These are phyloP conservation scores for Eueremaeus valkanovi DNA, from an alignment of 2,888 invertebrate species.

Conservation along the genomic window DNA sequence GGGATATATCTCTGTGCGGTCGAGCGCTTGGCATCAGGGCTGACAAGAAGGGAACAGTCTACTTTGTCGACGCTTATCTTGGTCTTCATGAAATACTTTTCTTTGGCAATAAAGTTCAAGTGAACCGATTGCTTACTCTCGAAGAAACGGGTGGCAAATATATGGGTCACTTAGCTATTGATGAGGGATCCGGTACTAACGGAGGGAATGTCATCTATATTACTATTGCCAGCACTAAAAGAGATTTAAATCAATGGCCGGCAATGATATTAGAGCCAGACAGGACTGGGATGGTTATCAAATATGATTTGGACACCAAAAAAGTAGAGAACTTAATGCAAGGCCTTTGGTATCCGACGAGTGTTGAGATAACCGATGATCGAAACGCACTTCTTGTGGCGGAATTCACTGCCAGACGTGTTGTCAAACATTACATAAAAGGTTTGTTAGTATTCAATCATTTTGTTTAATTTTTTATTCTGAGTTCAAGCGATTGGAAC, in stretches of 20 bases:
- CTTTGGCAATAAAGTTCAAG: conserved; percentile 31
- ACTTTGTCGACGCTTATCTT: conserved; percentile 47
- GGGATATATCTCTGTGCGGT: conserved; percentile 46
- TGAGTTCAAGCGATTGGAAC: too few species aligned
- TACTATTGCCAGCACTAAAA: conserved; percentile 77
- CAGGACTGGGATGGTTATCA: conserved; percentile 58
- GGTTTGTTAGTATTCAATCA: conserved; percentile 56
- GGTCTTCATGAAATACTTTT: conserved; percentile 44
- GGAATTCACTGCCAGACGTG: conserved; percentile 64
- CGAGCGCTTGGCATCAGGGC: conserved; percentile 46
- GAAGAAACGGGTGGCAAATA: conserved; percentile 26
- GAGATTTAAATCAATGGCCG: conserved; percentile 66
- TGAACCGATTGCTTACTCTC: conserved; percentile 34
- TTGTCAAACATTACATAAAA: conserved; percentile 67
- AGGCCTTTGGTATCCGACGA: conserved; percentile 80
- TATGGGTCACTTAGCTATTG: conserved; percentile 30
- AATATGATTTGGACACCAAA: conserved; percentile 72
- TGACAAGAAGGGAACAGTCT: conserved; percentile 45
- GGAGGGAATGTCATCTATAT: conserved; percentile 63
- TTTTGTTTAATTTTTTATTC: neutral
- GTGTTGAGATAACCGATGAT: conserved; percentile 72
- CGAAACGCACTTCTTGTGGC: conserved; percentile 74
- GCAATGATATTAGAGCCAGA: conserved; percentile 63
- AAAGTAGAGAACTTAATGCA: conserved; percentile 55
- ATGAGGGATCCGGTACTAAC: conserved; percentile 53